Evolutionary conservation across 92 coral and sea anemone species (phyloP), one percentile per base, ranked within the genome.

Genomic region (Parazoanthus swiftii): DNA sequence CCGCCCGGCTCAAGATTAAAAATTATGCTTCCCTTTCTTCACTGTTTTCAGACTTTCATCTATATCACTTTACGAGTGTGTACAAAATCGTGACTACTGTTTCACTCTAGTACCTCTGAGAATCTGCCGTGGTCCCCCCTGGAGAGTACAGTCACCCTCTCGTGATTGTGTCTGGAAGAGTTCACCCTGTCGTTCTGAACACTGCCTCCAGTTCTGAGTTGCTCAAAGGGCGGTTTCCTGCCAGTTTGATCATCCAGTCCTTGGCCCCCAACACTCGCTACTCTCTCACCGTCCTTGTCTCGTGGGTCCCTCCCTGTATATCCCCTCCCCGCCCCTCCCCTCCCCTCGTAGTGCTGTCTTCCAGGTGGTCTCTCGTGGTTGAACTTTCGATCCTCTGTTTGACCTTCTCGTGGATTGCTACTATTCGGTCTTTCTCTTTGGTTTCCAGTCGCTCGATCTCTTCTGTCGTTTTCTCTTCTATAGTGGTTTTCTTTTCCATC

Each of bases 361-460:
- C 89, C 91, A 77, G 86, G 56, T 21, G 86, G 44, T 88, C 79
- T 91, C 56, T 85, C 93, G 80, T 80, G 94, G 58, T 86, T 91
- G 76, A 63, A 74, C 74, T 79, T 88, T 65, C 83, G 85, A 66
- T 63, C 14, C 43, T 88, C 90, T 74, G 73, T 63, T 70, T 38
- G 38, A 14, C 71, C 82, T 25, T 23, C 81, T 39, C 88, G 86
- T 36, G 59, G 9, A 25, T 81, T 72, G 54, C 42, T 74, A 54
- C 73, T 35, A 29, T 50, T 88, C 76, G 81, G 44, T 51, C 37
- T 51, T 81, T 51, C 81, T 78, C 79, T 73, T 56, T 35, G 82
- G 35, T 71, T 76, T 36, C 51, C 58, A n/a, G 35, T 23, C 0
- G 71, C 74, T 65, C 59, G 63, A 81, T 88, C 80, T 59, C 75